Evolutionary conservation across 37 sponge, comb jelly and placozoan species (phyloP).

Genomic region (Crambe crambe): DNA sequence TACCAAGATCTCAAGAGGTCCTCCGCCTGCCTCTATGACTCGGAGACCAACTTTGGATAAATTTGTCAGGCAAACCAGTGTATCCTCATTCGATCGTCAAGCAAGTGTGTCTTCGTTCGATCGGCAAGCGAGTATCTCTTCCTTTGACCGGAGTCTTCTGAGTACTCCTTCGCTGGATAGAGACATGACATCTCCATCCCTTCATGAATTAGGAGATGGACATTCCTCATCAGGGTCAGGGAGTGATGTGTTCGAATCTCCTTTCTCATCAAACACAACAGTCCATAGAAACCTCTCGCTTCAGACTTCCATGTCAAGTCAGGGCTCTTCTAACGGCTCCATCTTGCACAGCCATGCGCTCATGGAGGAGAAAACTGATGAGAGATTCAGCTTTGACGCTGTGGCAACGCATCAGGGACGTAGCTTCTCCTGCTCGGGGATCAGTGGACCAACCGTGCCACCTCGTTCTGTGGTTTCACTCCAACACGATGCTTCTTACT

Average conservation of each 20-base stretch:
- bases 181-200: neutral
- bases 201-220: slow-evolving; percentile 9
- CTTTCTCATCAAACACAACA: neutral
- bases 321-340: slow-evolving; percentile 8
- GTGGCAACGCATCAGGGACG: neutral
- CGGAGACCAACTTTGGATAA: slow-evolving; percentile 45
- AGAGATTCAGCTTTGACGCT: neutral
- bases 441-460: slow-evolving; percentile 51
- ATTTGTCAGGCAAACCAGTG: slow-evolving; percentile 11
- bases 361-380: neutral
- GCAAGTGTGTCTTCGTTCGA: slow-evolving; percentile 21
- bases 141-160: neutral
- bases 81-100: slow-evolving; percentile 18
- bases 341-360: slow-evolving; percentile 1
- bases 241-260: slow-evolving; percentile 26
- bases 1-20: neutral
- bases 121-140: neutral
- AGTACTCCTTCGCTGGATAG: neutral
- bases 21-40: neutral
- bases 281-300: slow-evolving; percentile 29
- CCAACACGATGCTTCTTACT: slow-evolving; percentile 2
- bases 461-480: slow-evolving; percentile 69
- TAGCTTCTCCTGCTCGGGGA: neutral
- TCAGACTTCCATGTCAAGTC: slow-evolving; percentile 50
- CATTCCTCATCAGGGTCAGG: slow-evolving; percentile 27